Base-by-base conservation (phyloP, 2,888 invertebrate genomes). In the Branchipolynoe longqiensis region DNA sequence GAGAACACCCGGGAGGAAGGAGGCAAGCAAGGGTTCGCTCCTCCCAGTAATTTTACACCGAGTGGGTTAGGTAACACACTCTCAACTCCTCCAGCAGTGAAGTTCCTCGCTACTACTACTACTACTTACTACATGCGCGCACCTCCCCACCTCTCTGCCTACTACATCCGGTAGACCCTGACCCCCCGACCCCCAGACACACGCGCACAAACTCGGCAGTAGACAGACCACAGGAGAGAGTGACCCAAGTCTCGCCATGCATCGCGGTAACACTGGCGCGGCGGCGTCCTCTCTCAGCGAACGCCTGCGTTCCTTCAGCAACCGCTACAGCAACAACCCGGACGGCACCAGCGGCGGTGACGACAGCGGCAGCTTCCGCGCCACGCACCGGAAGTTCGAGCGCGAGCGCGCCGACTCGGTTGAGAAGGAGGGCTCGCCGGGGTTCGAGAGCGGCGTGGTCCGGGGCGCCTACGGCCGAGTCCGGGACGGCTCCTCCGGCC, bases 221-320 rank as follows among this genome's bases (percentile, higher is more conserved):
- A 48, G 48, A 12, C 48, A 48, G 8, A 8, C 18, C 48, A 12
- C 48, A 48, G 18, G 8, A 48, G n/a, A n/a, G n/a, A n/a, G n/a
- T n/a, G n/a, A n/a, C n/a, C n/a, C n/a, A n/a, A n/a, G 2, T 31
- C 62, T 25, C n/a, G n/a, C n/a, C n/a, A n/a, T n/a, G n/a, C n/a
- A n/a, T n/a, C n/a, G n/a, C n/a, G n/a, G n/a, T n/a, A n/a, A n/a
- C n/a, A n/a, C n/a, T n/a, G 69, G 69, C 22, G 33, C 69, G 36
- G 33, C 69, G 14, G 69, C 36, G 36, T 36, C 36, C 36, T 69
- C 69, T 12, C 69, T 69, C 69, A 69, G 38, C 36, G 69, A 69
- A 38, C 36, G 69, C 14, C 69, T 69, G 22, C 69, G 69, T 1
- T 69, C 69, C 18, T 69, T 69, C 69, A 69, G 69, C 38, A 69